A percentile compares a stretch with the other conserved stretches of the same genome.
Evolutionary conservation across 2,888 invertebrate genomes (phyloP).

Genomic region (Eupithecia pulchellata): DNA sequence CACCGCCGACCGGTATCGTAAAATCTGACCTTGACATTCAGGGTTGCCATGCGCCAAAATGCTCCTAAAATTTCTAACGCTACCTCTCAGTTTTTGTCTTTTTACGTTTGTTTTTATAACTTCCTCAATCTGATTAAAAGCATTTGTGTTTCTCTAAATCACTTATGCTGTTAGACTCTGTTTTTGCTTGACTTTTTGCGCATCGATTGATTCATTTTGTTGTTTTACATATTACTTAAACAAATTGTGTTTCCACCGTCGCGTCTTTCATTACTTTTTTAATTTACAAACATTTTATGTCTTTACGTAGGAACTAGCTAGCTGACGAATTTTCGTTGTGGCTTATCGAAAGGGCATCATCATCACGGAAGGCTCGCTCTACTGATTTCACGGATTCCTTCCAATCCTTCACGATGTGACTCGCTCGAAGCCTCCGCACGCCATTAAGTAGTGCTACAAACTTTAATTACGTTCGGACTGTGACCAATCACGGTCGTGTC

Average conservation of each 20-base stretch:
- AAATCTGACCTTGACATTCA: slow-evolving; percentile 35
- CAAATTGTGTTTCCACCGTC: background rate
- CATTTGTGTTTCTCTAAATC: slow-evolving; percentile 40
- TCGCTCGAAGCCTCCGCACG: slow-evolving; percentile 80
- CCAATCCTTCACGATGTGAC: slow-evolving; percentile 82
- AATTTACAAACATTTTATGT: background rate
- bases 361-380: slow-evolving; percentile 45
- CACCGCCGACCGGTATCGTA: slow-evolving; percentile 31
- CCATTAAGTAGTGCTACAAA: slow-evolving; percentile 84
- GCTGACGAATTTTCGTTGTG: slow-evolving; percentile 6
- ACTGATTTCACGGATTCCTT: slow-evolving; percentile 72
- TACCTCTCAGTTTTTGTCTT: slow-evolving; percentile 27
- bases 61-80: slow-evolving; percentile 35
- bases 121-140: slow-evolving; percentile 41
- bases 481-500: slow-evolving; percentile 85
- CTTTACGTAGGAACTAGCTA: background rate
- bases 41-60: slow-evolving; percentile 36
- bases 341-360: slow-evolving; percentile 43
- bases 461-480: slow-evolving; percentile 85
- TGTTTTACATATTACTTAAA: slow-evolving; percentile 24
- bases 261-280: background rate
- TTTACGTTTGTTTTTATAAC: slow-evolving; percentile 33
- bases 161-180: slow-evolving; percentile 36
- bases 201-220: slow-evolving; percentile 32
- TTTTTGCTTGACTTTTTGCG: slow-evolving; percentile 41